Evolutionary conservation across 2,888 invertebrate species (phyloP).

Genomic region (Stictocephala bisonia): DNA sequence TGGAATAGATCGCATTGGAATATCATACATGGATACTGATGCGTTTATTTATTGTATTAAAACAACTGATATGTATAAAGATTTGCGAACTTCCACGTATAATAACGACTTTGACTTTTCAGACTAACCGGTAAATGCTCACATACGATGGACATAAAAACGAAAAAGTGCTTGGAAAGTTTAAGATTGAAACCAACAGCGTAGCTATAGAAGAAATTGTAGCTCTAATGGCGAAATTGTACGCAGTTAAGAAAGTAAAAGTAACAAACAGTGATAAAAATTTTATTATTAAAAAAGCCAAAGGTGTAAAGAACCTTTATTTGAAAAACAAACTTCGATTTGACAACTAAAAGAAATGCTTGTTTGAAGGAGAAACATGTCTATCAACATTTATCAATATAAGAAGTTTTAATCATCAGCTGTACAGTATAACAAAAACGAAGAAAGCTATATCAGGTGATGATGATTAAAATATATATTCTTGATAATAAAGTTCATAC

Average conservation of each 20-base stretch:
- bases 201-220: constrained; percentile 22
- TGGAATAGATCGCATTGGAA: constrained; percentile 21
- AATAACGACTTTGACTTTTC: constrained; percentile 43
- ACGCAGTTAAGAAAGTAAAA: neutral
- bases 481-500: constrained; percentile 1
- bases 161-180: constrained; percentile 45
- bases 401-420: constrained; percentile 29
- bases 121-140: constrained; percentile 40
- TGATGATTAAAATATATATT: constrained; percentile 27
- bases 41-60: constrained; percentile 39
- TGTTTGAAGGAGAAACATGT: neutral
- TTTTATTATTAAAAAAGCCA: constrained; percentile 10
- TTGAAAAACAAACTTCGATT: constrained; percentile 8
- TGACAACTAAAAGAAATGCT: constrained; percentile 13
- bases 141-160: constrained; percentile 23
- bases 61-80: constrained; percentile 45
- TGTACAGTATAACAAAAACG: constrained; percentile 12
- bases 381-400: constrained; percentile 4
- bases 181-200: constrained; percentile 46
- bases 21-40: constrained; percentile 31
- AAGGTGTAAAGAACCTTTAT: constrained; percentile 7
- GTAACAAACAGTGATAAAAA: neutral
- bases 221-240: constrained; percentile 23
- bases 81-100: constrained; percentile 23
- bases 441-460: constrained; percentile 9